phyloP scores from a whole-genome alignment of 2,797 vertebrate genomes.

The Enteromius argenteus region DNA sequence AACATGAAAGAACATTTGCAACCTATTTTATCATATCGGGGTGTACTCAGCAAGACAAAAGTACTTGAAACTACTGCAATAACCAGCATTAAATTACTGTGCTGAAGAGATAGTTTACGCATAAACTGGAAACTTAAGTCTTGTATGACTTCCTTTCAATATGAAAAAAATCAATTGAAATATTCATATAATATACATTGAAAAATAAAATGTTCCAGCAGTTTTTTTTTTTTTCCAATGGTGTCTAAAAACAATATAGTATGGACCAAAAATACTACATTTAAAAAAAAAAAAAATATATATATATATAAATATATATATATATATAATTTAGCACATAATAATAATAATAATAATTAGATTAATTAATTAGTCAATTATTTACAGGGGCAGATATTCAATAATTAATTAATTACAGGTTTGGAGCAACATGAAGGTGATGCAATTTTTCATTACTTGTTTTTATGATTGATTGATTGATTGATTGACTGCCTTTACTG shows the following conservation, averaged over 20 bases:
- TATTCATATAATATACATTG: neutral
- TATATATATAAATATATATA: too few species aligned
- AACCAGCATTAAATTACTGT: neutral
- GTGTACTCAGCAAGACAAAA: neutral
- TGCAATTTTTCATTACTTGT: neutral
- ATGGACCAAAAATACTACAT: neutral
- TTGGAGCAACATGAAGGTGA: neutral
- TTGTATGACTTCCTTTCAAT: neutral
- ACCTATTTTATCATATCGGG: neutral
- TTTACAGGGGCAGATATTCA: neutral
- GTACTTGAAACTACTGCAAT: neutral
- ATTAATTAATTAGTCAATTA: neutral
- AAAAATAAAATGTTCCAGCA: neutral
- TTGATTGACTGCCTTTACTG: neutral
- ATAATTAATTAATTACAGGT: neutral
- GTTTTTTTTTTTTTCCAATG: neutral
- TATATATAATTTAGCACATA: neutral
- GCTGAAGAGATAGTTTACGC: neutral
- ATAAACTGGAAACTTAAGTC: neutral
- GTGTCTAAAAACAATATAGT: neutral
- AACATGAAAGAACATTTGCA: conserved; percentile 10
- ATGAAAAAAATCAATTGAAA: neutral
- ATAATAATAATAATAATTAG: neutral
- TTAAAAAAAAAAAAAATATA: neutral
- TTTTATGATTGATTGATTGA: neutral